A percentile compares a stretch with the other conserved stretches of the same genome.
Evolutionary conservation across 2,888 invertebrate genomes (phyloP).

Genomic region (Trichogramma dendrolimi): DNA sequence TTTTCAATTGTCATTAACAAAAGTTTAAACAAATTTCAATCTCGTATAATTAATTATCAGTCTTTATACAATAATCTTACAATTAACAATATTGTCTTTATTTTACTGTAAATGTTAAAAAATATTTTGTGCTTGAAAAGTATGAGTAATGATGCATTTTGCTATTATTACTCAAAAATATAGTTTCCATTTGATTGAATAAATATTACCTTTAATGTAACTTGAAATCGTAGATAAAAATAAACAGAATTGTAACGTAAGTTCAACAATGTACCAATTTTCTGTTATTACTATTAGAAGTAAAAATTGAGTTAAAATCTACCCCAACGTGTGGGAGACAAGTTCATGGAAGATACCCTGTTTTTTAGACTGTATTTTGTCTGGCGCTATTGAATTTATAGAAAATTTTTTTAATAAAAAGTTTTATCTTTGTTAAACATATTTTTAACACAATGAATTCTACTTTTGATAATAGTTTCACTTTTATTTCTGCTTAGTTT

Average conservation of each 20-base stretch:
- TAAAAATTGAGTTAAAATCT: no score
- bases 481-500: neutral
- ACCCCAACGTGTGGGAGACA: neutral
- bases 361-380: no score
- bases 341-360: no score
- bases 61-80: slow-evolving; percentile 53
- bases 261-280: no score
- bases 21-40: slow-evolving; percentile 46
- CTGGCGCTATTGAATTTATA: no score
- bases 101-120: slow-evolving; percentile 34
- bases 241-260: no score
- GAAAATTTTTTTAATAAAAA: neutral
- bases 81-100: slow-evolving; percentile 34
- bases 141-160: slow-evolving; percentile 23
- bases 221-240: no score
- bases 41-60: slow-evolving; percentile 48
- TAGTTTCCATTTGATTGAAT: neutral
- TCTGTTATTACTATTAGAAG: no score
- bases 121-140: slow-evolving; percentile 34
- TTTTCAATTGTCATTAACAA: slow-evolving; percentile 24
- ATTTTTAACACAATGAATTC: no score
- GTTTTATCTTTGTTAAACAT: no score
- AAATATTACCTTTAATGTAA: neutral
- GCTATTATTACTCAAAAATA: slow-evolving; percentile 15
- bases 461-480: no score